Conservation (phyloP, 2,797 vertebrate species). For the Stomatorhinus walkeri region DNA sequence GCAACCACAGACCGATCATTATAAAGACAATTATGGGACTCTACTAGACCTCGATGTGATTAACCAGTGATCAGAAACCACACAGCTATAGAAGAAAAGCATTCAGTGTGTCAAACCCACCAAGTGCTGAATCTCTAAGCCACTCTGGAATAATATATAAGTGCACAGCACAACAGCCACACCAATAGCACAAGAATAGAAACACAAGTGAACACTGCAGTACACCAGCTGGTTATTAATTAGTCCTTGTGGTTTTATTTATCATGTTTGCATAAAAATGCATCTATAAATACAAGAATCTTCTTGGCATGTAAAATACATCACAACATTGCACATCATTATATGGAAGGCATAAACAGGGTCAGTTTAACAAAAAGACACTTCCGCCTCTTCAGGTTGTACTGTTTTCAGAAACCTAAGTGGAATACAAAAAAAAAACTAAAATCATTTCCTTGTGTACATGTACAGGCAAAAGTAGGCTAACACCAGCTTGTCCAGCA, state of each 20-base stretch:
- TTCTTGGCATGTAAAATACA: neutral
- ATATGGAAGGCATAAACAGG: neutral
- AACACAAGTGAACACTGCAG: neutral
- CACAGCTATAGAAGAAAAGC: neutral
- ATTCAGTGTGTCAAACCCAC: neutral
- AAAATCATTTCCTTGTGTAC: neutral
- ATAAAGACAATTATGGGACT: neutral
- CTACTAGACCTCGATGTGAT: neutral
- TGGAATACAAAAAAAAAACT: conserved; percentile 17
- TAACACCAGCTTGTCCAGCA: neutral
- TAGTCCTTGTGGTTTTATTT: neutral
- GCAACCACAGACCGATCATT: neutral
- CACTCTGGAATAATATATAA: neutral
- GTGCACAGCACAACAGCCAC: neutral
- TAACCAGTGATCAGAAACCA: neutral
- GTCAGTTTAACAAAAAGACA: neutral
- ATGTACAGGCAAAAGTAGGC: neutral
- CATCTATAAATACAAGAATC: neutral
- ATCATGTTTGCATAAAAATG: neutral
- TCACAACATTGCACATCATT: neutral
- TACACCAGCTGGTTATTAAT: neutral
- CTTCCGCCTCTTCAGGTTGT: conserved; percentile 51
- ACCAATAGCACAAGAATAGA: neutral
- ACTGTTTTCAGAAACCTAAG: conserved; percentile 63
- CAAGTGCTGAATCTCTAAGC: neutral